Conservation (phyloP, 2,888 invertebrate species). For the Laothoe populi region DNA sequence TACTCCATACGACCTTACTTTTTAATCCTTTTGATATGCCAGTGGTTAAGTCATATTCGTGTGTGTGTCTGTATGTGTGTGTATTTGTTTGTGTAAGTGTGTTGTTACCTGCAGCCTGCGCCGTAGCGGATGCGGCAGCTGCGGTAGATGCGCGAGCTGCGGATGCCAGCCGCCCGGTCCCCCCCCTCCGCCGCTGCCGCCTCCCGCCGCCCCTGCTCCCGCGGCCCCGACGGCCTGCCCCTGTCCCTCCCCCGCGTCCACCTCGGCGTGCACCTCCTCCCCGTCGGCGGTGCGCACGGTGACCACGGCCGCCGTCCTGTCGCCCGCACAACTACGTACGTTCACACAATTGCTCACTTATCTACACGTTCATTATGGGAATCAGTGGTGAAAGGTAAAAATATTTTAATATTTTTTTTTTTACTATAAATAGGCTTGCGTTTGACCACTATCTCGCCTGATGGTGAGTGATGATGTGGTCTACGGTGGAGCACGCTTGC, state of each 20-base stretch:
- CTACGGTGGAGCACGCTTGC: no score
- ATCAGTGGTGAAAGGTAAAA: no score
- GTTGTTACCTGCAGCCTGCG: conserved; percentile 63
- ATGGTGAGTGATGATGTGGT: no score
- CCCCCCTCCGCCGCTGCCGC: conserved; percentile 31
- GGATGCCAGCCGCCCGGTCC: conserved; percentile 79
- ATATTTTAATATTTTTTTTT: no score
- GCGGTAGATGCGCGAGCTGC: conserved; percentile 85
- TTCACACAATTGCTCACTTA: background rate
- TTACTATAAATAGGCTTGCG: no score
- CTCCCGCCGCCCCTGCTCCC: conserved; percentile 47
- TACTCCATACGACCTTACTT: no score
- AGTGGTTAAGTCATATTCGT: no score
- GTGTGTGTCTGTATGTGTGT: no score
- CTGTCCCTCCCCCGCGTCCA: conserved; percentile 51
- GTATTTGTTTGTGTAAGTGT: no score
- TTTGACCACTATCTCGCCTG: no score
- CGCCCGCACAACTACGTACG: conserved; percentile 6
- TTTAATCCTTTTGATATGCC: no score
- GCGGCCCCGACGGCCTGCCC: conserved; percentile 53
- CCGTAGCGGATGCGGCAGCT: conserved; percentile 81
- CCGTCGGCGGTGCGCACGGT: conserved; percentile 67
- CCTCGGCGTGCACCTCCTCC: conserved; percentile 44
- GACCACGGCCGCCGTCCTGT: conserved; percentile 67
- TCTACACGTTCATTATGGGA: background rate